phyloP scores from a whole-genome alignment of 2,113 vertebrate genomes.

The Rafetus swinhoei region DNA sequence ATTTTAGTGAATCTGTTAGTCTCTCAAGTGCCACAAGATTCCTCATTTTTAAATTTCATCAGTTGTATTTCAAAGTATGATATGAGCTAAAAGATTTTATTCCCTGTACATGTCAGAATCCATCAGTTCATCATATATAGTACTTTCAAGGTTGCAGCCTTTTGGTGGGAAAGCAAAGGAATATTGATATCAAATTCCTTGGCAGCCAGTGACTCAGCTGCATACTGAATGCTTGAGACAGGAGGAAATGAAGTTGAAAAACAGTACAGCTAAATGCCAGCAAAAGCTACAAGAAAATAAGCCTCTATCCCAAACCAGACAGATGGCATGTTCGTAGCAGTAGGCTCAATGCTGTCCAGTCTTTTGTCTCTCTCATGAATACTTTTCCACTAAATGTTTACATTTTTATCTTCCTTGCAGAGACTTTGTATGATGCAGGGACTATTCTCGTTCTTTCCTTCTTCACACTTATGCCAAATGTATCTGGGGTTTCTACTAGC shows the following conservation, averaged over 20 bases:
- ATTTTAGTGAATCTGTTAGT: no score
- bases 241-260: background rate
- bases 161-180: fast-evolving
- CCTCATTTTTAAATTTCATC: background rate
- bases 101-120: fast-evolving
- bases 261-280: background rate
- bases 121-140: background rate
- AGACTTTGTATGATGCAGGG: fast-evolving
- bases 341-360: background rate
- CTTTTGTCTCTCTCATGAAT: background rate
- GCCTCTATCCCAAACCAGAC: background rate
- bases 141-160: fast-evolving
- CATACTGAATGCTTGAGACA: fast-evolving
- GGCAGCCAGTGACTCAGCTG: background rate
- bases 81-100: background rate
- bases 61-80: fast-evolving
- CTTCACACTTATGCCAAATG: fast-evolving
- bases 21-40: no score
- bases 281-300: background rate
- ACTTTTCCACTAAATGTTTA: background rate
- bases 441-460: background rate
- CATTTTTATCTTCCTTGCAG: background rate
- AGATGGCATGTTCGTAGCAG: background rate
- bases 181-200: background rate
- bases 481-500: background rate